phyloP scores from a whole-genome alignment of 2,797 vertebrate species.

The Picus viridis region DNA sequence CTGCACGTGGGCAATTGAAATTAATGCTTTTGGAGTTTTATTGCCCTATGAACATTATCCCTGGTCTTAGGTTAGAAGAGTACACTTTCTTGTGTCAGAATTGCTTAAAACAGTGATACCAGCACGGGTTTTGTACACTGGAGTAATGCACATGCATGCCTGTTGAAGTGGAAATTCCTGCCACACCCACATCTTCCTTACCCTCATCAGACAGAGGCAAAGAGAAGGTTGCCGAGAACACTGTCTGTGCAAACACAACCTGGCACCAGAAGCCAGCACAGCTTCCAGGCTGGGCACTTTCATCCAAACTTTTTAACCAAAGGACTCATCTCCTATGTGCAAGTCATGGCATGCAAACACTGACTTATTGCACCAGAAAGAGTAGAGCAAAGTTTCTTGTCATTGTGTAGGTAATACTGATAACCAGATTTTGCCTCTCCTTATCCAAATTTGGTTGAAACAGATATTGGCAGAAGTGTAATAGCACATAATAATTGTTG shows the following conservation, averaged over 20 bases:
- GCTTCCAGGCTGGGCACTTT: background rate
- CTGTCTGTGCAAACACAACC: background rate
- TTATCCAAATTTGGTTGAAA: background rate
- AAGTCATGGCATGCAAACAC: background rate
- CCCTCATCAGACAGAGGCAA: fast-evolving
- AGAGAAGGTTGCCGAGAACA: fast-evolving
- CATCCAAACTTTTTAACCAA: background rate
- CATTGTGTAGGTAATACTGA: background rate
- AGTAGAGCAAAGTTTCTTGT: background rate
- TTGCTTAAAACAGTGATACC: background rate
- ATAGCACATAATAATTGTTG: background rate
- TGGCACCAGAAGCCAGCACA: fast-evolving
- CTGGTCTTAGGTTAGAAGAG: background rate
- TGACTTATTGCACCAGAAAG: background rate
- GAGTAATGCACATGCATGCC: fast-evolving
- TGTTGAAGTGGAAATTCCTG: background rate
- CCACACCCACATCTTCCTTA: background rate
- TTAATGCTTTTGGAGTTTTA: background rate
- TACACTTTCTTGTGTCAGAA: background rate
- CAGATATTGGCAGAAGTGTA: background rate
- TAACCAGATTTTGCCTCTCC: background rate
- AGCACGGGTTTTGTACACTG: background rate
- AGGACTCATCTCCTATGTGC: fast-evolving
- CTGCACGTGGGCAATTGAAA: background rate
- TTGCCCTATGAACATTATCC: background rate